phyloP scores from a whole-genome alignment of 2,888 invertebrate genomes.

The Rutpela maculata region DNA sequence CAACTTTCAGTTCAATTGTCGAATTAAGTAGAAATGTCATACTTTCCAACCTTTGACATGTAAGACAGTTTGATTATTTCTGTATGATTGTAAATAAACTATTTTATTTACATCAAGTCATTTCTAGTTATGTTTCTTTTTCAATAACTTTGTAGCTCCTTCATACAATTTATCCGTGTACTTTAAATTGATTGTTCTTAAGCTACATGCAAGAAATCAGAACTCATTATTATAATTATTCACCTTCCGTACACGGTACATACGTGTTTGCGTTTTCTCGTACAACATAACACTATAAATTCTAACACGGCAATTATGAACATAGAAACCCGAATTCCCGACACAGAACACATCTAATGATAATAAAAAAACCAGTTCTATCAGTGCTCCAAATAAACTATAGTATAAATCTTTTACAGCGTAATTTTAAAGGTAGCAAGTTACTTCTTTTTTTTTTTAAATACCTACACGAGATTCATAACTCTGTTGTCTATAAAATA shows the following conservation, averaged over 20 bases:
- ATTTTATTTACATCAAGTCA: not conserved
- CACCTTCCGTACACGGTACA: not conserved
- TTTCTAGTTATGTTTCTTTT: not conserved
- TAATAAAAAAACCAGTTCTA: constrained; percentile 33
- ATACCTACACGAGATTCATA: not conserved
- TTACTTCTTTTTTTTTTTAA: not conserved
- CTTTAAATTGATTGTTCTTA: not conserved
- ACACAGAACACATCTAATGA: constrained; percentile 13
- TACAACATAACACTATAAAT: constrained; percentile 16
- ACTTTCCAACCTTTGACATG: too few relatives aligned
- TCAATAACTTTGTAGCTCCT: not conserved
- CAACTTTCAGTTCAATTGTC: too few relatives aligned
- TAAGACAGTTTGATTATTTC: too few relatives aligned
- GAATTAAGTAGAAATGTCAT: too few relatives aligned
- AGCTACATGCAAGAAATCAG: not conserved
- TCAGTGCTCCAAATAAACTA: constrained; percentile 32
- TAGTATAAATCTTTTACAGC: constrained; percentile 20
- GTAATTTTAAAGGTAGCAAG: not conserved
- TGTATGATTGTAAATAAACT: too few relatives aligned
- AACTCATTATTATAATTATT: not conserved
- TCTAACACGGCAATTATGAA: constrained; percentile 16
- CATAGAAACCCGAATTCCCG: constrained; percentile 7
- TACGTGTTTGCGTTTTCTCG: constrained; percentile 10
- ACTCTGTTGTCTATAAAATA: not conserved
- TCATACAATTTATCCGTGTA: not conserved